Percentiles rank a stretch among this genome's conserved stretches.
phyloP scores from a whole-genome alignment of 2,888 invertebrate genomes.

The Drosophila setosimentum region DNA sequence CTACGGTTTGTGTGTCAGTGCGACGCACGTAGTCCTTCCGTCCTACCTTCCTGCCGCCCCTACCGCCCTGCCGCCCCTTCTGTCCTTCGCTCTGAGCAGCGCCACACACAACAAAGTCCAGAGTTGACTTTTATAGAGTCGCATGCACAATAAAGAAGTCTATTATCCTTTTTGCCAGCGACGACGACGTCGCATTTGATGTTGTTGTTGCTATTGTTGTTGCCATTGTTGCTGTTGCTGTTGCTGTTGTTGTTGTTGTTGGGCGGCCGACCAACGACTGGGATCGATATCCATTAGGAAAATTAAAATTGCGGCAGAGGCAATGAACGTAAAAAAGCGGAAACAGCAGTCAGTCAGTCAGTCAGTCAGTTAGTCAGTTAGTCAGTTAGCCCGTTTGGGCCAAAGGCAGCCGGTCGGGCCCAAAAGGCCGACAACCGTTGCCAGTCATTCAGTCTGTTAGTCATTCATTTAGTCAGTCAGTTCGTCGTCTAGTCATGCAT shows the following conservation, averaged over 20 bases:
- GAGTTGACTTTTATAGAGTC: slow-evolving; percentile 85
- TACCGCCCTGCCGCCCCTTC: not conserved
- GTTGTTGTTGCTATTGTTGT: slow-evolving; percentile 33
- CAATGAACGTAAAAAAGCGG: slow-evolving; percentile 84
- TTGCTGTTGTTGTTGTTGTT: slow-evolving; percentile 55
- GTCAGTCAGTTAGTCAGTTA: slow-evolving; percentile 33
- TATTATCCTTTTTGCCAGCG: slow-evolving; percentile 82
- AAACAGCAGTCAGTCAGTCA: slow-evolving; percentile 69
- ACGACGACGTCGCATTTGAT: slow-evolving; percentile 29
- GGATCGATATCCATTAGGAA: slow-evolving; percentile 86
- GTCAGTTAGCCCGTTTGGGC: slow-evolving; percentile 15
- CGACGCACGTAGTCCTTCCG: slow-evolving; percentile 28
- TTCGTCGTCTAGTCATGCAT: slow-evolving; percentile 24
- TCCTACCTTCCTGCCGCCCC: not conserved
- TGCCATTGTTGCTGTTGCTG: slow-evolving; percentile 28
- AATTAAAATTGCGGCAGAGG: slow-evolving; percentile 86
- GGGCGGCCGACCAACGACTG: slow-evolving; percentile 61
- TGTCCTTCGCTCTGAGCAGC: slow-evolving; percentile 41
- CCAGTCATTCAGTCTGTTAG: slow-evolving; percentile 6
- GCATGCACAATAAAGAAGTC: slow-evolving; percentile 84
- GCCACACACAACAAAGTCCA: slow-evolving; percentile 77
- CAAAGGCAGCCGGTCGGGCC: slow-evolving; percentile 14
- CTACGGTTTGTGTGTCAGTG: slow-evolving; percentile 52
- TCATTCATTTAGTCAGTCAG: slow-evolving; percentile 8
- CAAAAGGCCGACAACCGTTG: slow-evolving; percentile 16